These are phyloP conservation scores for Iselma pallidipennis DNA, from an alignment of 2,888 invertebrate species.

Conservation along the genomic window DNA sequence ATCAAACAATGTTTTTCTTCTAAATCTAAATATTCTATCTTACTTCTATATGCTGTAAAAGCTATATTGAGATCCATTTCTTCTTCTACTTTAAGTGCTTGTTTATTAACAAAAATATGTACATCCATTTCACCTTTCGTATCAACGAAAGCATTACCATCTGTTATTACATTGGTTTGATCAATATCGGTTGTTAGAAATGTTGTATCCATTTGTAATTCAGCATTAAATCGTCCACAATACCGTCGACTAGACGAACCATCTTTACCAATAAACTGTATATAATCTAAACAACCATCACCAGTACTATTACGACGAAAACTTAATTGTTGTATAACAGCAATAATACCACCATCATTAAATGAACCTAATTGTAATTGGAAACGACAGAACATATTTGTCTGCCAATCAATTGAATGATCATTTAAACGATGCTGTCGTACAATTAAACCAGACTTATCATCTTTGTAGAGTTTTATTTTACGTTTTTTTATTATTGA, in stretches of 20 bases:
- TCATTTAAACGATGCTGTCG: conserved; percentile 40
- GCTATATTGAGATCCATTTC: conserved; percentile 54
- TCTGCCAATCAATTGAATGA: conserved; percentile 39
- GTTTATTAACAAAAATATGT: conserved; percentile 52
- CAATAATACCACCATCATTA: conserved; percentile 52
- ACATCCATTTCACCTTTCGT: conserved; percentile 52
- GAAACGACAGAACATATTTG: conserved; percentile 48
- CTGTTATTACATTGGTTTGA: conserved; percentile 22
- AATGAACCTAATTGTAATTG: conserved; percentile 40
- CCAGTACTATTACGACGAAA: conserved; percentile 51
- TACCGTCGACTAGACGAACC: conserved; percentile 40
- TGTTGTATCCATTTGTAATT: conserved; percentile 31
- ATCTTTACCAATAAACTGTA: conserved; percentile 52
- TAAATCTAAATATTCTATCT: conserved; percentile 12
- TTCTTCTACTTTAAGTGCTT: conserved; percentile 39
- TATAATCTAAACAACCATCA: conserved; percentile 57
- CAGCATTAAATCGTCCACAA: conserved; percentile 51
- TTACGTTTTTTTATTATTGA: conserved; percentile 34
- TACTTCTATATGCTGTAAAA: conserved; percentile 58
- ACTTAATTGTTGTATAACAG: conserved; percentile 58
- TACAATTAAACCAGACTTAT: conserved; percentile 42
- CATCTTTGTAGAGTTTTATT: conserved; percentile 37
- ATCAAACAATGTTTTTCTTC: not conserved
- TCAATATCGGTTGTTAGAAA: not conserved
- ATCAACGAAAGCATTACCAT: conserved; percentile 42